These are phyloP conservation scores for Sussaba pulchella DNA, from an alignment of 2,888 invertebrate genomes.

Conservation along the genomic window DNA sequence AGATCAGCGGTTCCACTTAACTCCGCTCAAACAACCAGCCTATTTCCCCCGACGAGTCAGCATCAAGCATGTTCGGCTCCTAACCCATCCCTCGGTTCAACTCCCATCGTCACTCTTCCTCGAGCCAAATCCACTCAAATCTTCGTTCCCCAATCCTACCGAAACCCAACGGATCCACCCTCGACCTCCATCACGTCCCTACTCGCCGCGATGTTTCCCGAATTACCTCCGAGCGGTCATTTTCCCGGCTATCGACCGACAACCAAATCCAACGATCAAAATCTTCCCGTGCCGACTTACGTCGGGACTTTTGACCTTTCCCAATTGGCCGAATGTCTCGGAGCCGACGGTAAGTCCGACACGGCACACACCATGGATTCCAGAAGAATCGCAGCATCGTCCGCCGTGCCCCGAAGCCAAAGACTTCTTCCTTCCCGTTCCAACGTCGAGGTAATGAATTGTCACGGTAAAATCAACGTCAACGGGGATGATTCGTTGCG, in stretches of 20 bases:
- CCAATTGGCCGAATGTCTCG: slow-evolving; percentile 76
- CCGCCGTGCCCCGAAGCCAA: slow-evolving; percentile 80
- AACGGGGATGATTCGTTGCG: slow-evolving; percentile 73
- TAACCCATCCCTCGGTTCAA: slow-evolving; percentile 81
- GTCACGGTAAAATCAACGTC: slow-evolving; percentile 51
- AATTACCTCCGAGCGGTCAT: slow-evolving; percentile 77
- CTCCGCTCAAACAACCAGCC: slow-evolving; percentile 68
- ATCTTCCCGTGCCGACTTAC: slow-evolving; percentile 71
- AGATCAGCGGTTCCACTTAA: slow-evolving; percentile 75
- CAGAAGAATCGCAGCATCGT: slow-evolving; percentile 72
- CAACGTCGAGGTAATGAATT: slow-evolving; percentile 9
- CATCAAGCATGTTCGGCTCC: slow-evolving; percentile 83
- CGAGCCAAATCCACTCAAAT: slow-evolving; percentile 83
- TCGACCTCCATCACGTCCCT: slow-evolving; percentile 81
- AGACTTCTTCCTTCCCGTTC: slow-evolving; percentile 72
- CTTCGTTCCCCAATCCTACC: slow-evolving; percentile 76
- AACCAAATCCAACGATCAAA: slow-evolving; percentile 72
- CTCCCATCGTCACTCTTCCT: slow-evolving; percentile 80
- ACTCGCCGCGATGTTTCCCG: slow-evolving; percentile 82
- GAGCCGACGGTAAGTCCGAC: slow-evolving; percentile 69
- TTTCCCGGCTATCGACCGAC: slow-evolving; percentile 79
- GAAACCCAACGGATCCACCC: slow-evolving; percentile 69
- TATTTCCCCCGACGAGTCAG: slow-evolving; percentile 78
- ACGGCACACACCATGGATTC: slow-evolving; percentile 75
- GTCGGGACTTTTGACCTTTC: slow-evolving; percentile 75